Evolutionary conservation across 1,140 invertebrate genomes (phyloP).

Genomic region (Zaprionus kolodkinae): DNA sequence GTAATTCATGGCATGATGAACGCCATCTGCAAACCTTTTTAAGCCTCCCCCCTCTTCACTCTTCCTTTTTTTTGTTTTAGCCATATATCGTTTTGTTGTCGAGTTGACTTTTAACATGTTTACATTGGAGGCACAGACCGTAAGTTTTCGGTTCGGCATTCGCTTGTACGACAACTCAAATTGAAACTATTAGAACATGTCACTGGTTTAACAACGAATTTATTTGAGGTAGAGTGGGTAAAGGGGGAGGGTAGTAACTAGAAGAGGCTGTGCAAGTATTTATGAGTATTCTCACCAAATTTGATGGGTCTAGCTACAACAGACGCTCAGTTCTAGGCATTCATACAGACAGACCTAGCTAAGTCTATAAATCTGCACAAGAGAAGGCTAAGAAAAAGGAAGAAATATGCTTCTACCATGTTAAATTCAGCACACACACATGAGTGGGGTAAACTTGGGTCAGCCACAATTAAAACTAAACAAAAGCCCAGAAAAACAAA

Average conservation of each 20-base stretch:
- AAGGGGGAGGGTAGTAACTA: neutral
- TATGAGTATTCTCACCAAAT: too few species aligned
- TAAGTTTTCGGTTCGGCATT: slow-evolving; percentile 43
- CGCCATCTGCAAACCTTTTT: slow-evolving; percentile 52
- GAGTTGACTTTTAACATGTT: neutral
- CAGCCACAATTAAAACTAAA: neutral
- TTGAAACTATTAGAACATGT: neutral
- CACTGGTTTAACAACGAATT: neutral
- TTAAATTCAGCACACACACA: neutral
- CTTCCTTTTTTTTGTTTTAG: neutral
- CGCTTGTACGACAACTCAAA: neutral
- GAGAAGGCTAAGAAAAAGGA: too few species aligned
- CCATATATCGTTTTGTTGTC: neutral
- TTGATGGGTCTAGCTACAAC: too few species aligned
- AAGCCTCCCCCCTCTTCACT: neutral
- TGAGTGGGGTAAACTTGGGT: neutral
- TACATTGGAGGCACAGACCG: slow-evolving; percentile 19
- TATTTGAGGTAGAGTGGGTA: neutral
- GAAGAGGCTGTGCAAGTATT: neutral
- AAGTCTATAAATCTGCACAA: too few species aligned
- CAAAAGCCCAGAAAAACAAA: neutral
- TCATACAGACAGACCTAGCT: too few species aligned
- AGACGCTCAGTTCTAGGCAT: too few species aligned
- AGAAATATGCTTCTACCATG: too few species aligned
- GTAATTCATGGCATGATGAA: slow-evolving; percentile 79